Evolutionary conservation across 2,888 invertebrate species (phyloP).

Genomic region (Venusia cambrica): DNA sequence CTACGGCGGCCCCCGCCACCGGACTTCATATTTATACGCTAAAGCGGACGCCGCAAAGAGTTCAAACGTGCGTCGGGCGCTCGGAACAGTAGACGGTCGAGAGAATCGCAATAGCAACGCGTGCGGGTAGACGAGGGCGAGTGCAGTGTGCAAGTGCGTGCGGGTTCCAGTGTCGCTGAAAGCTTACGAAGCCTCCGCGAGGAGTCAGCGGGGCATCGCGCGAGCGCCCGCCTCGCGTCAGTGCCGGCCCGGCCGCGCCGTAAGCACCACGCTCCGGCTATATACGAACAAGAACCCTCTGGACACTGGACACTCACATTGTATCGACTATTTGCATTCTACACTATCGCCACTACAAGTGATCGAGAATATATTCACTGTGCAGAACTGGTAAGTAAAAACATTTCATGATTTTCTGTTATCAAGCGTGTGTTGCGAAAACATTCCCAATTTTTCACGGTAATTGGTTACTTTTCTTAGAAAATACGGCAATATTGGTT

Average conservation of each 20-base stretch:
- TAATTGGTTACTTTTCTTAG: constrained; percentile 3
- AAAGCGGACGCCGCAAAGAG: constrained; percentile 74
- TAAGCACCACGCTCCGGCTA: constrained; percentile 67
- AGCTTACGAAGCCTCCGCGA: constrained; percentile 77
- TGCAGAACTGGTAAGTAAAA: constrained; percentile 69
- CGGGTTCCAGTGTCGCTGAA: constrained; percentile 76
- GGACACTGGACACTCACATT: constrained; percentile 57
- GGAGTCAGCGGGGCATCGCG: constrained; percentile 38
- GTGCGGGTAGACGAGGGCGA: constrained; percentile 75
- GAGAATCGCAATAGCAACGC: constrained; percentile 75
- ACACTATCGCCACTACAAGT: constrained; percentile 49
- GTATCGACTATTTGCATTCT: constrained; percentile 46
- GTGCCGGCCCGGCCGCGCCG: constrained; percentile 81
- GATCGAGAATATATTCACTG: constrained; percentile 52
- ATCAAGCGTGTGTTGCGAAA: constrained; percentile 5
- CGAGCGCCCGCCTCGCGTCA: constrained; percentile 63
- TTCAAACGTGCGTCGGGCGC: constrained; percentile 79
- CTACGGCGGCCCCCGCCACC: constrained; percentile 76
- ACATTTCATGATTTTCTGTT: constrained; percentile 17
- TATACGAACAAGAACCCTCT: constrained; percentile 38
- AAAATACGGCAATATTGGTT: neutral
- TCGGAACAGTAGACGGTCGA: constrained; percentile 77
- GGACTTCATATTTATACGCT: constrained; percentile 79
- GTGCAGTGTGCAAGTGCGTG: constrained; percentile 80
- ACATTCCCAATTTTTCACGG: constrained; percentile 8